Base-by-base conservation (phyloP, 2,113 vertebrate genomes). In the Trogon melanurus region DNA sequence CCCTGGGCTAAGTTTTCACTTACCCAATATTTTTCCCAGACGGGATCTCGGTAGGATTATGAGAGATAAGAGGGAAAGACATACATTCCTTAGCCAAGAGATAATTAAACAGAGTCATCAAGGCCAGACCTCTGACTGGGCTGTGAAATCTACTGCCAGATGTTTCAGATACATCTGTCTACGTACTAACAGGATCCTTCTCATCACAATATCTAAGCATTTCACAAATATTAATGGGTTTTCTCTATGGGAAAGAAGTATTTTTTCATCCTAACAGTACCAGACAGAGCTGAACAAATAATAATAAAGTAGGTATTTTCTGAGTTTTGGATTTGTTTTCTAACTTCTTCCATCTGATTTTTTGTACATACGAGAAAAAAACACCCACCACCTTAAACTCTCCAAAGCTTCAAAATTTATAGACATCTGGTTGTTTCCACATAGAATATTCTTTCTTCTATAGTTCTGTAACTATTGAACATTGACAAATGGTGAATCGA, bases 51-150 rank as follows among this genome's bases (percentile, higher is more conserved):
- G 71, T 93, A 57, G 84, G 88, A 54, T 96, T 95, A 95, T 93
- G 92, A 91, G 93, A 95, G 53, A 80, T n/a, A 93, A 82, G 86
- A 61, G 61, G 45, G 73, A 91, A 95, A 97, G 86, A 87, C 78
- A 89, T n/a, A 83, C 32, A 83, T 92, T 76, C 62, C 51, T 87
- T 76, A 96, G 92, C 74, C 96, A 96, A 95, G 67, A 95, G 81
- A 96, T 96, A 96, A 96, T 94, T 97, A 95, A 96, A 93, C 74
- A 89, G 88, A 95, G 91, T 95, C 91, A 96, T 96, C 96, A 96
- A 95, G 93, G 91, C 89, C 95, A 97, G 96, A 95, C 95, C 91
- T 95, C 96, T 96, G 80, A 91, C 96, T 96, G 94, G 89, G 96
- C 47, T 90, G 78, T 94, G 92, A 95, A 95, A 85, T 89, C 95